Base-by-base conservation (phyloP, 2,888 invertebrate species). In the Ethmia dodecea region DNA sequence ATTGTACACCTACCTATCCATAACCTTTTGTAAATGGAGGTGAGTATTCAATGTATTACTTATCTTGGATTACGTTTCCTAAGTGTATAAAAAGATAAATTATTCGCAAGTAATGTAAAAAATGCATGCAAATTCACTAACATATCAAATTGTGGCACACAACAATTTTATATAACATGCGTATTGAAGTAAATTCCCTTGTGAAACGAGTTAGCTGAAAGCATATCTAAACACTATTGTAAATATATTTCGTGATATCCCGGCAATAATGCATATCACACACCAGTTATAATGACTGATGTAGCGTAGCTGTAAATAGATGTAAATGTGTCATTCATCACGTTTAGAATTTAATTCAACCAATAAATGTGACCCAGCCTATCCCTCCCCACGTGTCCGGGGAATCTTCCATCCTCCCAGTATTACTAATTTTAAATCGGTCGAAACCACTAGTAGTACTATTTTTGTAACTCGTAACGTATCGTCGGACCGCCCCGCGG, bases 231-330 rank as follows among this genome's bases (percentile, higher is more conserved):
- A 22, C 5, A 26, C 26, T 26, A 6, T 56, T 72, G 72, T 72
- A 71, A 61, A 71, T 49, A 40, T 39, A 51, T 47, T 61, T 58
- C 52, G 58, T 59, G 71, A 76, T 68, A 67, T 67, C 79, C 83
- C 83, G 84, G 83, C 84, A 81, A 80, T 75, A 72, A 84, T 81
- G 84, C 81, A 77, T 79, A 80, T 83, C 80, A 72, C 76, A 59
- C 18, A 18, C 13, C 29, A 28, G 32, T 29, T 33, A 52, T 61
- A 62, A 70, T 52, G 80, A 80, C 80, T 76, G 80, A 78, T 50
- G 52, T 33, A 28, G 10, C n/a, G 15, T 25, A 12, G 50, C 43
- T 67, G 71, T 73, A 71, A 62, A 72, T 72, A 71, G 42, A 53
- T 49, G 50, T 53, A 52, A 44, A 42, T 44, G 44, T 50, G 46